Evolutionary conservation across 2,113 vertebrate genomes (phyloP), one percentile per base, ranked within the genome.

Genomic region (Vanacampus margaritifer): DNA sequence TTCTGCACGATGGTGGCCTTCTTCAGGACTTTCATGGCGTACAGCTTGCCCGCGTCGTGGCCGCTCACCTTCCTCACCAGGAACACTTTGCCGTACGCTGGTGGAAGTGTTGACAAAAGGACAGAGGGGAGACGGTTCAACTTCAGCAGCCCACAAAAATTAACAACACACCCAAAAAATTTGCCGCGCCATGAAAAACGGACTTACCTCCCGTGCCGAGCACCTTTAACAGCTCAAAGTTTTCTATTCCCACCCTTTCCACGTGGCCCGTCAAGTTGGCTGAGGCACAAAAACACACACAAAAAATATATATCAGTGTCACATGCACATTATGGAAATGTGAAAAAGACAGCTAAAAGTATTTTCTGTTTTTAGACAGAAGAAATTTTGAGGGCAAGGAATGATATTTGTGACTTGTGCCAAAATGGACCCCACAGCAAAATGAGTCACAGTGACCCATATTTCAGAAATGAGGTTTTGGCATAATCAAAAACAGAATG

Each of bases 1-100:
- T 99, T 99, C 76, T 98, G 97, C 67, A 99, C 92, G 10, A 98
- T 98, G 1, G 96, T 97, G 74, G 97, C 97, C 87, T 99, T 99
- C 87, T 98, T 99, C 90, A 99, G 86, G 8, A 99, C 96, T 85
- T 99, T 99, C 97, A 99, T 99, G 65, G 96, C 97, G 23, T 98
- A 99, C 60, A 98, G 91, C 72, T 96, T 95, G 46, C 95, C 94
- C 2, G 94, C 80, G 79, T 98, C 94, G 0, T 99, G 96, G 6
- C 97, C 96, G 0, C 96, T 99, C 77, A 98, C 90, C 85, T 99
- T 98, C 69, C 97, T 92, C 64, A 98, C 97, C 14, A 99, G 90
- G 89, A 99, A 99, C 68, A 99, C 97, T 81, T 99, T 99, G 72
- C 96, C 97, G 17, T 98, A 98, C 7, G 96, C 96, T 99, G 88